These are phyloP conservation scores for Rhabdophis nuchalis DNA, from an alignment of 2,797 vertebrate genomes.

Conservation along the genomic window DNA sequence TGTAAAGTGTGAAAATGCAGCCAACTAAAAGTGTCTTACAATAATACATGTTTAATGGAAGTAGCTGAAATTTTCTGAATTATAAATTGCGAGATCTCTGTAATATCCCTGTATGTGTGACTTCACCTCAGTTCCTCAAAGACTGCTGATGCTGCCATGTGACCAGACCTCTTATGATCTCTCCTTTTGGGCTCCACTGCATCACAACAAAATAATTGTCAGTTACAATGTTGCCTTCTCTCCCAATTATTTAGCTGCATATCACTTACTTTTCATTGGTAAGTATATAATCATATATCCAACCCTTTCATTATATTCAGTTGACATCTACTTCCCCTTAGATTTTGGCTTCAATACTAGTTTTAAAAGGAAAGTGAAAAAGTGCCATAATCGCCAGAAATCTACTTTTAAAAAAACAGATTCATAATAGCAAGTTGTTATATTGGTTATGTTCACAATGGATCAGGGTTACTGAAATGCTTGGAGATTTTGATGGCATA, in stretches of 20 bases:
- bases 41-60: not conserved
- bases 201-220: conserved; percentile 21
- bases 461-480: not conserved
- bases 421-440: not conserved
- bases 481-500: not conserved
- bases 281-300: not conserved
- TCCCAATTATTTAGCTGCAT: conserved; percentile 11
- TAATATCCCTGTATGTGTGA: not conserved
- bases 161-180: not conserved
- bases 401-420: not conserved
- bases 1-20: not conserved
- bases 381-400: not conserved
- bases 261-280: not conserved
- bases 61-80: not conserved
- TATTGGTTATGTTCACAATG: not conserved
- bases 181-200: not conserved
- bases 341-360: conserved; percentile 30
- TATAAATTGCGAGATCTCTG: not conserved
- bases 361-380: conserved; percentile 43
- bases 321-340: conserved; percentile 22
- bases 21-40: not conserved
- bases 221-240: conserved; percentile 18
- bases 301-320: conserved; percentile 43
- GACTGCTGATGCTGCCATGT: not conserved
- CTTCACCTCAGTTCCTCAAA: not conserved